phyloP scores from a whole-genome alignment of 1,140 invertebrate genomes.

The Pseudoatta argentina region DNA sequence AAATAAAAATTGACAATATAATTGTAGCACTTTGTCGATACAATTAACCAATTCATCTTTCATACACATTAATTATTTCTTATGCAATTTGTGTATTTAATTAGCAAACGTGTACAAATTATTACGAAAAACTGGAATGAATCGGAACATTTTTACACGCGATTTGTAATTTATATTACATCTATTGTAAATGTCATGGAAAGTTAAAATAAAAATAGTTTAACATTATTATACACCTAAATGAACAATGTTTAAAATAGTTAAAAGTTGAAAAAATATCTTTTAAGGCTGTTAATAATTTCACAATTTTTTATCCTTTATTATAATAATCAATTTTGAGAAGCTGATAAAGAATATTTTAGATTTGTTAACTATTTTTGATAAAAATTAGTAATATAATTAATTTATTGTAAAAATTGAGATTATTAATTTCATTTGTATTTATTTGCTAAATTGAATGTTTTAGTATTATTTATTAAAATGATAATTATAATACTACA shows the following conservation, averaged over 20 bases:
- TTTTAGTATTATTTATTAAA: constrained; percentile 12
- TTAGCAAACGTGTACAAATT: background rate
- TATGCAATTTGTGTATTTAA: background rate
- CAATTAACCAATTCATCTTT: background rate
- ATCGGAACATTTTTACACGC: background rate
- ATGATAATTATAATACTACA: background rate
- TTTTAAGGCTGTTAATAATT: background rate
- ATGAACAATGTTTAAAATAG: background rate
- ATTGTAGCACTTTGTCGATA: background rate
- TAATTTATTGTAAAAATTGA: background rate
- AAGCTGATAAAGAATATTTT: background rate
- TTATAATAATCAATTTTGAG: background rate
- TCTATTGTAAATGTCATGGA: background rate
- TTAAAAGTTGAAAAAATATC: background rate
- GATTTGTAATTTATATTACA: background rate
- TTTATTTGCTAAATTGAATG: background rate
- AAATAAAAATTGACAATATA: background rate
- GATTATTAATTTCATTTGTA: background rate
- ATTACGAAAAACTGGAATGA: background rate
- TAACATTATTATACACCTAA: background rate
- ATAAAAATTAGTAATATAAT: background rate
- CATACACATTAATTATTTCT: constrained; percentile 20
- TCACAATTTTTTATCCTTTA: background rate
- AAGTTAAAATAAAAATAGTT: background rate
- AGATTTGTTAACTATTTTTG: background rate